Base-by-base conservation (phyloP, 2,797 vertebrate species). In the Syncerus caffer region DNA sequence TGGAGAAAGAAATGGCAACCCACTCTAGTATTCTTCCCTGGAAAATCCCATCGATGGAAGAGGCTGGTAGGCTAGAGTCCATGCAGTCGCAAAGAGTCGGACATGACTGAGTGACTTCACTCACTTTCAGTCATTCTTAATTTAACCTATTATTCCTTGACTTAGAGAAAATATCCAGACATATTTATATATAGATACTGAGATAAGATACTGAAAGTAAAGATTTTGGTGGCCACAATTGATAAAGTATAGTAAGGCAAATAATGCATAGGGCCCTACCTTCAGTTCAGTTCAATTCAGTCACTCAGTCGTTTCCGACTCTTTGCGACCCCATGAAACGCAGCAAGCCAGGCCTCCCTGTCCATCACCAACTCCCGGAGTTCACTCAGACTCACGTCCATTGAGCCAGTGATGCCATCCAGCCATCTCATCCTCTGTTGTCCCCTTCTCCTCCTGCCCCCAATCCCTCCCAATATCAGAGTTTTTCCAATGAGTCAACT, bases 91-190 rank as follows among this genome's bases (percentile, higher is more conserved):
- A 38, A 10, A 19, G 34, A 71, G 34, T 71, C 5, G 0, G 34
- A 38, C 19, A 38, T 3, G 19, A 71, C 67, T 71, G 67, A 71
- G 34, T 11, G 4, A 38, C 67, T 38, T 71, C 19, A 71, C 19
- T 38, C 34, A 71, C 19, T 71, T 71, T 71, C 67, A 45, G 64
- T 78, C 12, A 95, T 93, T 83, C 47, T 58, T n/a, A 92, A 16
- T 1, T 85, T 62, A 57, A 74, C 6, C 14, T 83, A 57, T 21
- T 29, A 1, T 57, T 80, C 60, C 25, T 80, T 51, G 19, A 88
- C 64, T 94, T 85, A 79, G 45, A 89, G 13, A 74, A 79, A 91
- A 74, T 15, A 38, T 3, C 13, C 7, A 76, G 13, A 45, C 3
- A 29, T 19, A 38, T 57, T 76, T 88, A 3, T 50, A 55, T 58